A percentile compares a stretch with the other conserved stretches of the same genome.
Evolutionary conservation across 2,113 vertebrate species (phyloP).

Genomic region (Meleagris gallopavo): DNA sequence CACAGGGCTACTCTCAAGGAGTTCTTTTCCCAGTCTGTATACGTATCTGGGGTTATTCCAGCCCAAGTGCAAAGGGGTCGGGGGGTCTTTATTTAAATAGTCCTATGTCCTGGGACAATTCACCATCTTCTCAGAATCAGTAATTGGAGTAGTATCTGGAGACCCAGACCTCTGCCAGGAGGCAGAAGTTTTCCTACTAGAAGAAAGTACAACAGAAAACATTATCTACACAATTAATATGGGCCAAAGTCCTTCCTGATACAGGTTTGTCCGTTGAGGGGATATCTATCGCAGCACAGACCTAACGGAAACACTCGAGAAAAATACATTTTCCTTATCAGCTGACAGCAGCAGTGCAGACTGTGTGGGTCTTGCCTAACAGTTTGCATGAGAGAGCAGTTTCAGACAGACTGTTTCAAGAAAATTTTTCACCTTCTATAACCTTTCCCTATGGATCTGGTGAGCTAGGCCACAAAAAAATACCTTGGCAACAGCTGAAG

Average conservation of each 20-base stretch:
- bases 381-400: neutral
- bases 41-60: no score
- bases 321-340: neutral
- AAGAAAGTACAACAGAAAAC: neutral
- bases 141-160: neutral
- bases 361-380: neutral
- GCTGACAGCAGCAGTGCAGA: neutral
- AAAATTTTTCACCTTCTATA: neutral
- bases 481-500: neutral
- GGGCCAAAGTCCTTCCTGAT: neutral
- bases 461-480: neutral
- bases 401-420: neutral
- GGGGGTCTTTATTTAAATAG: neutral
- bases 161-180: neutral
- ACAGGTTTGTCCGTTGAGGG: neutral
- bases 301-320: neutral
- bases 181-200: neutral
- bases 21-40: no score
- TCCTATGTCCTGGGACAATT: neutral
- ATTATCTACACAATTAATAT: neutral
- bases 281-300: neutral
- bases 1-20: no score
- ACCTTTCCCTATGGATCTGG: neutral
- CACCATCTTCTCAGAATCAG: rapidly evolving
- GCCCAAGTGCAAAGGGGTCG: no score